These are phyloP conservation scores for Athripsodes cinereus DNA, from an alignment of 2,888 invertebrate species.

Conservation along the genomic window DNA sequence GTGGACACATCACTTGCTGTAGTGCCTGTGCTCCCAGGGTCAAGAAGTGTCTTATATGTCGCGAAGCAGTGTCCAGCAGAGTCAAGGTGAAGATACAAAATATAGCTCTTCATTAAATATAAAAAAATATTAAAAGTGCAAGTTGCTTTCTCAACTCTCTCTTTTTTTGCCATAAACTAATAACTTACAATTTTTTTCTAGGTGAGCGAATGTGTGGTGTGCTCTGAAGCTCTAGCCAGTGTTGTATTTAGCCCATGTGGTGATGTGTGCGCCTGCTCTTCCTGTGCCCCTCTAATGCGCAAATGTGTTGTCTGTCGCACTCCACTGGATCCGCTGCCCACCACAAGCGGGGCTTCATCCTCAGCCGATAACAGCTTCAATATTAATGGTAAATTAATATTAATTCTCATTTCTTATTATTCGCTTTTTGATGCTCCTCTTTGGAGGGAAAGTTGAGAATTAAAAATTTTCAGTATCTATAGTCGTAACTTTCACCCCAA, in stretches of 20 bases:
- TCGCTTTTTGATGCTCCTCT: too few species aligned
- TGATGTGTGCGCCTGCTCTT: conserved; percentile 83
- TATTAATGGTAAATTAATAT: conserved; percentile 31
- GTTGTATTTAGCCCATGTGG: conserved; percentile 93
- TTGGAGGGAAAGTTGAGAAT: too few species aligned
- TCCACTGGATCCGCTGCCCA: conserved; percentile 49
- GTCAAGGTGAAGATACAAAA: too few species aligned
- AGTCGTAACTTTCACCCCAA: too few species aligned
- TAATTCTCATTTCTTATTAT: too few species aligned
- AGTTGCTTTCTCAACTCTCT: neutral
- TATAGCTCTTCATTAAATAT: too few species aligned
- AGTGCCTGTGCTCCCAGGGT: conserved; percentile 80
- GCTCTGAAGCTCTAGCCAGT: conserved; percentile 88
- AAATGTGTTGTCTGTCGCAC: conserved; percentile 94
- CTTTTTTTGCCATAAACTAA: neutral
- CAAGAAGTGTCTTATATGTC: conserved; percentile 92
- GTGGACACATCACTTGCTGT: conserved; percentile 92
- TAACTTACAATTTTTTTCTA: conserved; percentile 42
- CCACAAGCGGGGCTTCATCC: conserved; percentile 15
- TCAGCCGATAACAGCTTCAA: conserved; percentile 19
- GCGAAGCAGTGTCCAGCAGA: conserved; percentile 73
- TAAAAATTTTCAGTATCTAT: too few species aligned
- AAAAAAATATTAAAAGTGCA: too few species aligned
- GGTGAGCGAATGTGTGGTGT: conserved; percentile 95
- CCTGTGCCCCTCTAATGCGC: conserved; percentile 92